Base-by-base conservation (phyloP, 1,140 invertebrate genomes). In the Drosophila erecta region DNA sequence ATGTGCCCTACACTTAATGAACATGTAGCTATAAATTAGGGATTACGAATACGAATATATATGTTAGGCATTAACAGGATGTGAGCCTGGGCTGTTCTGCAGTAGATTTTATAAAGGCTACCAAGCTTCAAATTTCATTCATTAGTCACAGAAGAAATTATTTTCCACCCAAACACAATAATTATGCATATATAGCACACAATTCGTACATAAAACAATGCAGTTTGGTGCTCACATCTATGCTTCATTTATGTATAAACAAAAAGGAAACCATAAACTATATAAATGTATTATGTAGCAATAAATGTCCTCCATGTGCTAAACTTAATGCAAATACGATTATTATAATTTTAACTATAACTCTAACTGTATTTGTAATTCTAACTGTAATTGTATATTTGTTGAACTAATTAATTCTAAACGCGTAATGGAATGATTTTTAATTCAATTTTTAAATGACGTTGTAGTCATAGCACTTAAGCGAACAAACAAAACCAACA, bases 291-390 rank as follows among this genome's bases (percentile, higher is more conserved):
- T 89, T 87, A 89, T 69, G 67, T 91, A 90, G 83, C 69, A 67
- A 84, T 86, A 84, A 85, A 89, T 81, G 83, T 89, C 86, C 90
- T 91, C 90, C 90, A 91, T 91, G 90, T 91, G 90, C 90, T 91
- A 91, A 91, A 91, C 76, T 56, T 74, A 69, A 77, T 65, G 71
- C 80, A 74, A 62, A 73, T 72, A 72, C 53, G 53, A 75, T 51
- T 76, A 75, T 66, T 79, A 61, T 59, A 74, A 62, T 37, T 72
- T 33, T 62, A 56, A 46, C 40, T 62, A 50, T 71, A 58, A 73
- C 57, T 67, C 51, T 76, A 71, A 53, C 41, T 64, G 40, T 59
- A 73, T 61, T 37, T 70, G 50, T 76, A 71, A 76, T 17, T 65
- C 59, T 80, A 60, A 62, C 54, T 76, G 73, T 76, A 74, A 75